A percentile compares a stretch with the other conserved stretches of the same genome.
Conservation (phyloP, 2,888 invertebrate species). For the Podotricha telesiphe region DNA sequence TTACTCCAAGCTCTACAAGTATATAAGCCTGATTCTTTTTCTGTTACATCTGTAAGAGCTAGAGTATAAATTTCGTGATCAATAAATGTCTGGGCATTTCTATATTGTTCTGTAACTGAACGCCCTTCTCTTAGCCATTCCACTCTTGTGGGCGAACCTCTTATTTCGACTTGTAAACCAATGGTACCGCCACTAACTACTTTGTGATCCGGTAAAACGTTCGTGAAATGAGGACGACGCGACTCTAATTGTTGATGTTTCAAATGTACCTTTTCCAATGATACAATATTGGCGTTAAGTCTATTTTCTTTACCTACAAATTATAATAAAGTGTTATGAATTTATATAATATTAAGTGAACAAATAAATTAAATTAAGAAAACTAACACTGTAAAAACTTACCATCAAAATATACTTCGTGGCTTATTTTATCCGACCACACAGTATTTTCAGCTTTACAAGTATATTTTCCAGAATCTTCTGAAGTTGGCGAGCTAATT, state of each 20-base stretch:
- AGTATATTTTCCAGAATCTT: conserved; percentile 89
- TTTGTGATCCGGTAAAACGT: conserved; percentile 87
- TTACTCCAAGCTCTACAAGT: conserved; percentile 90
- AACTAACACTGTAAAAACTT: conserved; percentile 46
- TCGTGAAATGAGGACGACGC: conserved; percentile 87
- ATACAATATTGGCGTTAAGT: conserved; percentile 62
- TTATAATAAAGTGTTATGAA: not conserved
- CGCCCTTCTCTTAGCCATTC: conserved; percentile 89
- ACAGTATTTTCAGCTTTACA: conserved; percentile 89
- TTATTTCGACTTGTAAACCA: conserved; percentile 91
- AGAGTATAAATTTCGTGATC: conserved; percentile 89
- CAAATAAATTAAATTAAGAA: conserved; percentile 39
- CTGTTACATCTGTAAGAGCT: conserved; percentile 88
- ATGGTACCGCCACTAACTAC: conserved; percentile 91
- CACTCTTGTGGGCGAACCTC: conserved; percentile 88
- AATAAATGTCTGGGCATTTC: conserved; percentile 86
- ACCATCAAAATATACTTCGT: conserved; percentile 88
- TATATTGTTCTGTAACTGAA: conserved; percentile 81
- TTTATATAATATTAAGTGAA: not conserved
- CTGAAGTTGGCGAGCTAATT: conserved; percentile 85
- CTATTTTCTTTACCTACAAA: conserved; percentile 64
- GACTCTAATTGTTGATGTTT: conserved; percentile 71
- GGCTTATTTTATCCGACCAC: conserved; percentile 89
- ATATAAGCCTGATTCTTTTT: conserved; percentile 89
- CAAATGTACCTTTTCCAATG: conserved; percentile 63